Percentiles rank a stretch among this genome's conserved stretches.
Evolutionary conservation across 2,113 vertebrate species (phyloP).

Genomic region (Acrocephalus arundinaceus): DNA sequence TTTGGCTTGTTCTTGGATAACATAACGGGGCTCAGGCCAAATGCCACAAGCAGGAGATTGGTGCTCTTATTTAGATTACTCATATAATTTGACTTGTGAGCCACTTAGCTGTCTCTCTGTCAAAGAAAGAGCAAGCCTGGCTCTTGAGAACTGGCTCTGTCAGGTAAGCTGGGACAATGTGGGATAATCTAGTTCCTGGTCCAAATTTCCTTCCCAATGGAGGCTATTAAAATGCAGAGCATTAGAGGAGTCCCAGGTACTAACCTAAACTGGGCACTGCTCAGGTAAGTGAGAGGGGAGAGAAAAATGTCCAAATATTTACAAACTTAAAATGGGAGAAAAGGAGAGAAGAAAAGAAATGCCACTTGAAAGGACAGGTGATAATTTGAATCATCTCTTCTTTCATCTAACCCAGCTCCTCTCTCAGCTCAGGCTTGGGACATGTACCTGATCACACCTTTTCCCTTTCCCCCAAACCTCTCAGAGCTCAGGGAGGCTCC

Average conservation of each 20-base stretch:
- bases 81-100: not conserved
- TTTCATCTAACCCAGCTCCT: not conserved
- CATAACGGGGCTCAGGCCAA: not conserved
- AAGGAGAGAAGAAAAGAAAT: not conserved
- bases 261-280: not conserved
- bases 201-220: not conserved
- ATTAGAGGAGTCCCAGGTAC: not conserved
- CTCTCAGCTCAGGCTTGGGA: not conserved
- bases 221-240: not conserved
- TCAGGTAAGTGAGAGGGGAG: not conserved
- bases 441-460: not conserved
- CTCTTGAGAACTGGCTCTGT: not conserved
- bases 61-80: slow-evolving; percentile 27
- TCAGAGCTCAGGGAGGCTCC: not conserved
- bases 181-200: not conserved
- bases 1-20: slow-evolving; percentile 31
- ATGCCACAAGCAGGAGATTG: not conserved
- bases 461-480: not conserved
- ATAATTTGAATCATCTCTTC: not conserved
- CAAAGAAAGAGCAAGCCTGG: not conserved
- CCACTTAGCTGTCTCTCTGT: not conserved
- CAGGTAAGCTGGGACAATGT: not conserved
- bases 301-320: not conserved
- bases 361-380: not conserved
- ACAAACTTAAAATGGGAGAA: not conserved